phyloP scores from a whole-genome alignment of 2,888 invertebrate species.

The Tenthredo distinguenda region DNA sequence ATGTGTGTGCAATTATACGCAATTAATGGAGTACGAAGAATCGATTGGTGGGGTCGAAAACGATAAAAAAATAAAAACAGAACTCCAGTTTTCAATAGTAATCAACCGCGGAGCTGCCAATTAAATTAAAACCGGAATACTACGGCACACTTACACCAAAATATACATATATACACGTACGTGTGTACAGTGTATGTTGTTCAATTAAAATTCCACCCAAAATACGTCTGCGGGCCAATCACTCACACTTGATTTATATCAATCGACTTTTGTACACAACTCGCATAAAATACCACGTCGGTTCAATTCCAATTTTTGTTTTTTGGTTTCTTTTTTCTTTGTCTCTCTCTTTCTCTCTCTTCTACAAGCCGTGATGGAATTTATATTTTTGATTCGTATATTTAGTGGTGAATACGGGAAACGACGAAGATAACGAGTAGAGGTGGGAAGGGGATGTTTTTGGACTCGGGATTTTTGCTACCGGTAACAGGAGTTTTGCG shows the following conservation, averaged over 20 bases:
- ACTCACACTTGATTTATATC: conserved; percentile 31
- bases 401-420: too few relatives aligned
- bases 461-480: too few relatives aligned
- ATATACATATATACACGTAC: background rate
- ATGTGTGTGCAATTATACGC: conserved; percentile 20
- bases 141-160: background rate
- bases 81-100: conserved; percentile 7
- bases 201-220: conserved; percentile 8
- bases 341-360: background rate
- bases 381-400: background rate
- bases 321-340: background rate
- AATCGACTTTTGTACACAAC: background rate
- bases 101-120: conserved; percentile 33
- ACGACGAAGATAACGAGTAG: too few relatives aligned
- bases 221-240: conserved; percentile 16
- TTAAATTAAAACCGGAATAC: conserved; percentile 17
- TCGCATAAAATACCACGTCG: background rate
- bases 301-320: background rate
- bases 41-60: conserved; percentile 26
- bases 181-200: background rate
- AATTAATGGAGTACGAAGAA: conserved; percentile 24
- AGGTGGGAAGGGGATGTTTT: too few relatives aligned
- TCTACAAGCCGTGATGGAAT: background rate
- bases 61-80: background rate
- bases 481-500: background rate